Evolutionary conservation across 2,888 invertebrate genomes (phyloP).

Genomic region (Caenorhabditis sp.): DNA sequence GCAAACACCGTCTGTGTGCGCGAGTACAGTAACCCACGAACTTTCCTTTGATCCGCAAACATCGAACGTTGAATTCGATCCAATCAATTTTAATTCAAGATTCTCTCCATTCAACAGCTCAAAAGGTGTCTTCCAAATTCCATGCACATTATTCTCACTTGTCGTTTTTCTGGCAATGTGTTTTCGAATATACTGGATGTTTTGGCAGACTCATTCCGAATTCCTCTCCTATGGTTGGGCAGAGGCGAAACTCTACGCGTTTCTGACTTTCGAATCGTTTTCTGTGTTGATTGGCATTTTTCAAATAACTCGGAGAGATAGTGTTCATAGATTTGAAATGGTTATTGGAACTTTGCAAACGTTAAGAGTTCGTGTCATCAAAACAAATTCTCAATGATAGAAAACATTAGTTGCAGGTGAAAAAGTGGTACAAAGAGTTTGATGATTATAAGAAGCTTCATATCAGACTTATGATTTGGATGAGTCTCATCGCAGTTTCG

Average conservation of each 20-base stretch:
- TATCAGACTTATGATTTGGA: conserved; percentile 5
- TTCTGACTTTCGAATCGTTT: conserved; percentile 14
- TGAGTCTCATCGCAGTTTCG: neutral
- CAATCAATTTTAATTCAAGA: too few species aligned
- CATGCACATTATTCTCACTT: neutral
- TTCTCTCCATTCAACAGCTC: conserved; percentile 11
- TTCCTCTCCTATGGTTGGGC: conserved; percentile 1
- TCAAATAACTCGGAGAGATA: neutral
- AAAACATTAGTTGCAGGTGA: neutral
- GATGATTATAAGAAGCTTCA: conserved; percentile 10
- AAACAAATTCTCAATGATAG: neutral
- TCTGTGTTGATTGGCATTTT: neutral
- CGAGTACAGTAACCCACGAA: too few species aligned
- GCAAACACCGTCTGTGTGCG: too few species aligned
- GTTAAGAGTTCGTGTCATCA: neutral
- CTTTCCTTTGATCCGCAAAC: too few species aligned
- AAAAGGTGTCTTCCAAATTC: neutral
- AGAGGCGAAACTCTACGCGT: conserved; percentile 9
- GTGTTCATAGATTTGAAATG: conserved; percentile 5
- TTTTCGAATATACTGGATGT: conserved; percentile 15
- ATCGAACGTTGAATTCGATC: too few species aligned
- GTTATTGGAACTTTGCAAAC: conserved; percentile 7
- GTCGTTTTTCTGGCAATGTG: conserved; percentile 14
- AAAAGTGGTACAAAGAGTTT: neutral
- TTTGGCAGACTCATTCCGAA: neutral